Conservation (phyloP, 1,140 invertebrate genomes). For the Ptiloglossa arizonensis region DNA sequence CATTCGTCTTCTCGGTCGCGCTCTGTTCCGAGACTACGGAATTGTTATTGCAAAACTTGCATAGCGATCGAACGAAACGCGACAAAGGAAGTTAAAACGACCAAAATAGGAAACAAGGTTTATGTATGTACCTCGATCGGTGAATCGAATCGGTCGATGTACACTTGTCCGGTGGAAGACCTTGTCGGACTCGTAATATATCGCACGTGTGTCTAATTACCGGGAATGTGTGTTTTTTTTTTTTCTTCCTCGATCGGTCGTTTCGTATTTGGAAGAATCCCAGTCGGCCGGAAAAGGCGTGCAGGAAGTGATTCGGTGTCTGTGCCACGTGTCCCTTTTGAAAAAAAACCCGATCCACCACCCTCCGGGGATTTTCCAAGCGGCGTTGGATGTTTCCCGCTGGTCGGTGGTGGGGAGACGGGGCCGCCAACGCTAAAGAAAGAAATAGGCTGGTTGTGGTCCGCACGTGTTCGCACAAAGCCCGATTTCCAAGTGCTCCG, state of each 20-base stretch:
- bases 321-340: not conserved
- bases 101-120: too few species aligned
- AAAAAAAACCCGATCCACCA: not conserved
- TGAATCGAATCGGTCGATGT: too few species aligned
- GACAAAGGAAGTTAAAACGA: too few species aligned
- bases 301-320: not conserved
- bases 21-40: too few species aligned
- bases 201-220: not conserved
- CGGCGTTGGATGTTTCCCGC: not conserved
- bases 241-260: not conserved
- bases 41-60: too few species aligned
- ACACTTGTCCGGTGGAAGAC: too few species aligned
- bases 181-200: too few species aligned
- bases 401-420: too few species aligned
- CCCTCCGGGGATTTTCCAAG: conserved; percentile 11
- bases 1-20: too few species aligned
- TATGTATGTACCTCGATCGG: too few species aligned
- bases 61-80: too few species aligned
- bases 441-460: not conserved
- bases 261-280: conserved; percentile 9
- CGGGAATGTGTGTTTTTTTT: too few species aligned
- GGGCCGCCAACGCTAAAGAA: conserved; percentile 1
- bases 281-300: not conserved
- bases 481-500: conserved; percentile 42
- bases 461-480: conserved; percentile 55